Percentiles rank a stretch among this genome's conserved stretches.
phyloP scores from a whole-genome alignment of 2,113 vertebrate genomes.

The Thunnus thynnus region DNA sequence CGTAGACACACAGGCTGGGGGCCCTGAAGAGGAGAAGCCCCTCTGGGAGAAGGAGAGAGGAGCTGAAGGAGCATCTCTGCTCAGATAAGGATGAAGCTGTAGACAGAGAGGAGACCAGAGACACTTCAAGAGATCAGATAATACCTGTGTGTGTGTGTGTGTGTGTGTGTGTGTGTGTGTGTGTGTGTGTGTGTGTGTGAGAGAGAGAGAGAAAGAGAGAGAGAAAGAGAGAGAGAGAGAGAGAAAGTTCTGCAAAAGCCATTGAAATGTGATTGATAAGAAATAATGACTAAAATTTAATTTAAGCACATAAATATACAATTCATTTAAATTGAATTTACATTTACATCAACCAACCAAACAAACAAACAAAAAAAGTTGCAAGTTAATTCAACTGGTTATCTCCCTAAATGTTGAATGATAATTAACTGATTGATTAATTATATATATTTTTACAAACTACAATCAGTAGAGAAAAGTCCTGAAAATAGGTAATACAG shows the following conservation, averaged over 20 bases:
- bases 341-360: too few species aligned
- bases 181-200: constrained; percentile 1
- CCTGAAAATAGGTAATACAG: too few species aligned
- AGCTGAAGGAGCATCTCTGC: constrained; percentile 50
- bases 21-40: constrained; percentile 25
- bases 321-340: too few species aligned
- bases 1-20: background rate
- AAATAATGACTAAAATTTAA: too few species aligned
- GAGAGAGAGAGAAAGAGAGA: background rate
- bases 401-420: too few species aligned
- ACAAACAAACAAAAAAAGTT: too few species aligned
- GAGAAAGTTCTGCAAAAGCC: background rate
- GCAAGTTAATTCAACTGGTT: too few species aligned
- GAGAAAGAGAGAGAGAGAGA: background rate
- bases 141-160: constrained; percentile 21
- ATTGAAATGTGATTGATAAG: background rate
- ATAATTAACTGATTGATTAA: too few species aligned
- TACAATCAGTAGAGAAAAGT: too few species aligned
- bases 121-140: constrained; percentile 84
- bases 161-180: constrained; percentile 37
- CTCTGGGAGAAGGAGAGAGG: constrained; percentile 16
- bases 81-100: constrained; percentile 79
- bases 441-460: too few species aligned
- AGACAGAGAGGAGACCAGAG: constrained; percentile 87
- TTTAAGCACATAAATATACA: too few species aligned